phyloP scores from a whole-genome alignment of 2,888 invertebrate species.

The Drosophila phalerata region DNA sequence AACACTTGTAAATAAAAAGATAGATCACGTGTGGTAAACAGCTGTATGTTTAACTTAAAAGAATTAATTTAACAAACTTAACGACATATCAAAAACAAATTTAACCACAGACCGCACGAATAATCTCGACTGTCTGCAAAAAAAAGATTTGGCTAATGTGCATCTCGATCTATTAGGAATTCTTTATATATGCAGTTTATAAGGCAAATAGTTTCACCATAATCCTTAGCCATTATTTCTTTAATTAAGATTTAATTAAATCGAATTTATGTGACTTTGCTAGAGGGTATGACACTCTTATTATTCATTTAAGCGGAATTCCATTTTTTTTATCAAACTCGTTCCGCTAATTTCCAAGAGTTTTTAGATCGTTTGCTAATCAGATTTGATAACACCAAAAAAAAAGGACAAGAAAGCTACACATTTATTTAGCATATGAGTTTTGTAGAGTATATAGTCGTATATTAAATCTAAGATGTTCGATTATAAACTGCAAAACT shows the following conservation, averaged over 20 bases:
- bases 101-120: no score
- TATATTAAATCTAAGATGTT: constrained; percentile 2
- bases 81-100: no score
- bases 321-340: constrained; percentile 10
- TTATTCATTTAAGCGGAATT: constrained; percentile 27
- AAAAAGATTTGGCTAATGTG: no score
- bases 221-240: no score
- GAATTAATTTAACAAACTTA: no score
- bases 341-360: constrained; percentile 8
- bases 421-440: not conserved
- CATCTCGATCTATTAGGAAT: no score
- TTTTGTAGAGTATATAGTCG: not conserved
- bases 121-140: no score
- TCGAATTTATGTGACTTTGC: constrained; percentile 64
- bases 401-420: not conserved
- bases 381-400: not conserved
- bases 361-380: constrained; percentile 8
- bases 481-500: constrained; percentile 5
- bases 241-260: constrained; percentile 50
- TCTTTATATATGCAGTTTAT: no score
- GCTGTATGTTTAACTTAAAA: no score
- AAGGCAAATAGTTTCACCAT: no score
- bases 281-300: constrained; percentile 41
- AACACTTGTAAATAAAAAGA: no score
- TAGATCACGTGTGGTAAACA: no score